phyloP scores from a whole-genome alignment of 2,888 invertebrate species.

The Epinotia ramella region DNA sequence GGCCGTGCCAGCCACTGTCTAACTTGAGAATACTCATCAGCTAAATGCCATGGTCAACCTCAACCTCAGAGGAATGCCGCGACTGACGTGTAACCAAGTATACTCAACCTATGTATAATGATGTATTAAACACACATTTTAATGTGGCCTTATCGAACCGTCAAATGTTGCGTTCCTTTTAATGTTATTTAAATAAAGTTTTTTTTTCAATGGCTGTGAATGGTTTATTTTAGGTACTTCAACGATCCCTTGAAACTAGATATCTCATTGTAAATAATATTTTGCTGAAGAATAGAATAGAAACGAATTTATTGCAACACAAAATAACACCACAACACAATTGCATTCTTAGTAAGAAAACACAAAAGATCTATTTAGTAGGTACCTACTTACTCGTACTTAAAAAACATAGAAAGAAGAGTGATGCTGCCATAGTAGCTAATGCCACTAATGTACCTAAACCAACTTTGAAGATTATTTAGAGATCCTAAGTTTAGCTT shows the following conservation, averaged over 20 bases:
- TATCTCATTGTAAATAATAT: neutral
- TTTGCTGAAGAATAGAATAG: too few species aligned
- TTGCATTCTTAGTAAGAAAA: too few species aligned
- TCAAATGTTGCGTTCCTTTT: conserved; percentile 10
- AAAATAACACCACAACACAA: too few species aligned
- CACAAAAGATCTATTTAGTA: too few species aligned
- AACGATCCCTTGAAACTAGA: neutral
- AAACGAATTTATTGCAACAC: too few species aligned
- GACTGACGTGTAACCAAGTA: conserved; percentile 17
- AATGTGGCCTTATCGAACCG: neutral
- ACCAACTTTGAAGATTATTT: too few species aligned
- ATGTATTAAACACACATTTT: conserved; percentile 5
- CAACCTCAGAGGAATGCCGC: conserved; percentile 4
- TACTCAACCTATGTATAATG: conserved; percentile 14
- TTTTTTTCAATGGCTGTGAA: conserved; percentile 8
- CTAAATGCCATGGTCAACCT: conserved; percentile 42
- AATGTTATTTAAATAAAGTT: conserved; percentile 4
- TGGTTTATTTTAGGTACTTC: neutral
- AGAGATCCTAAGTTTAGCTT: neutral
- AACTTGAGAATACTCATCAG: conserved; percentile 39
- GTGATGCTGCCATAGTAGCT: too few species aligned
- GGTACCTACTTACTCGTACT: too few species aligned
- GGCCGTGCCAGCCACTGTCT: conserved; percentile 45
- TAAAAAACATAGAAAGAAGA: too few species aligned
- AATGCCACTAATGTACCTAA: too few species aligned